Evolutionary conservation across 2,113 vertebrate species (phyloP), one percentile per base, ranked within the genome.

Genomic region (Nanorana parkeri): DNA sequence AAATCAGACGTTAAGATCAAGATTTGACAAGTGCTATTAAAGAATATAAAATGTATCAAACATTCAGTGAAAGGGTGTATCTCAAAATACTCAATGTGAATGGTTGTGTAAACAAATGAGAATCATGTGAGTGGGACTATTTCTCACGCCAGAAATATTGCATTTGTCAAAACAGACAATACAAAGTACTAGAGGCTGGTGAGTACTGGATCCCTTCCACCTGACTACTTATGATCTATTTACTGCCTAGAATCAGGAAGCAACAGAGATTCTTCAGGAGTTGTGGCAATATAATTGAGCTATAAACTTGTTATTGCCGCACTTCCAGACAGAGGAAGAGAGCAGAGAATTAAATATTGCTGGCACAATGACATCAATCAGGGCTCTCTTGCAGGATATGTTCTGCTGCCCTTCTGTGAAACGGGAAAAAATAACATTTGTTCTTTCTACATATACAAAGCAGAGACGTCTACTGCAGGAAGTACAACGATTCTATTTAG

Each of bases 241-340:
- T 74, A 74, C 51, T 74, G 71, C 58, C 71, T 60, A 58, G 54
- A 74, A 74, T 74, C 71, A 74, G 71, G 71, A 74, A 58, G 71
- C 24, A 29, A n/a, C 71, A 74, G 28, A 32, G 55, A 74, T 36
- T 74, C 71, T 74, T 60, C 55, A 74, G 55, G 71, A 74, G 54
- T 74, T 58, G 71, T 60, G 55, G 71, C 54, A 60, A 5, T 74
- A 54, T 74, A 74, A 74, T 74, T 60, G 71, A 60, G 54, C 54
- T n/a, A 74, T 74, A 74, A 74, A 74, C 71, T 60, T 60, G 55
- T 58, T 74, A 74, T 74, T 60, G 54, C 26, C 32, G 54, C 20
- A 74, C 71, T 36, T 74, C 54, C 71, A 74, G 71, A 74, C 71
- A 74, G 69, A 56, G 71, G 71, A 74, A 60, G 54, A 74, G 54